A percentile compares a stretch with the other conserved stretches of the same genome.
phyloP scores from a whole-genome alignment of 2,113 vertebrate species.

The Ageneiosus marmoratus region DNA sequence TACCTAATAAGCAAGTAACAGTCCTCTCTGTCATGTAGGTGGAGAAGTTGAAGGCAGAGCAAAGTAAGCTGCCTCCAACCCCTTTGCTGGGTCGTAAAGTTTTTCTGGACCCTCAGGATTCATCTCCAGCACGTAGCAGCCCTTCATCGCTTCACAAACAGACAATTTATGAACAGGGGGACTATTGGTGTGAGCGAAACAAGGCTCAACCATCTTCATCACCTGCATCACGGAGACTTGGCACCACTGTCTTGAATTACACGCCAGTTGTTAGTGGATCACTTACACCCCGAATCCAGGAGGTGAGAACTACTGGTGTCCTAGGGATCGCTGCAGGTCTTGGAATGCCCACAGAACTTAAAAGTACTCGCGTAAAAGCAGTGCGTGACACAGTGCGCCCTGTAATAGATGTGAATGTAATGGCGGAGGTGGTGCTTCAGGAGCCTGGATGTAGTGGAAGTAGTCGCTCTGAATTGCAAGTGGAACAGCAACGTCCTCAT shows the following conservation, averaged over 20 bases:
- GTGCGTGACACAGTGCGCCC: constrained; percentile 72
- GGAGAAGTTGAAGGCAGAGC: constrained; percentile 87
- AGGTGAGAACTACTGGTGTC: constrained; percentile 54
- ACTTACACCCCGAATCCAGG: constrained; percentile 59
- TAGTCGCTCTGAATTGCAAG: constrained; percentile 70
- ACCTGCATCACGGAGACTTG: constrained; percentile 63
- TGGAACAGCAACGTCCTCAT: constrained; percentile 62
- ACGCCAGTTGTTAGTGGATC: constrained; percentile 72
- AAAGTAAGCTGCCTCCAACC: constrained; percentile 85
- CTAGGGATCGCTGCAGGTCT: constrained; percentile 66
- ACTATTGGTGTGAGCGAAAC: constrained; percentile 63
- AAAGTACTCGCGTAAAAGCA: constrained; percentile 72
- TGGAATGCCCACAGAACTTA: constrained; percentile 61
- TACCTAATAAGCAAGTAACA: not conserved
- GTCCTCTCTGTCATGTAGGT: constrained; percentile 70
- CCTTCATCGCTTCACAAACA: constrained; percentile 77
- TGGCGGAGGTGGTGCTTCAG: constrained; percentile 75
- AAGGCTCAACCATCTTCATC: constrained; percentile 67
- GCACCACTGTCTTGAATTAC: constrained; percentile 68
- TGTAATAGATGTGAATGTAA: constrained; percentile 66
- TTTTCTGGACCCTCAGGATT: constrained; percentile 82
- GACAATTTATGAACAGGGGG: constrained; percentile 76
- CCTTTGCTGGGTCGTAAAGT: constrained; percentile 88
- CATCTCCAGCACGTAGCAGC: constrained; percentile 61
- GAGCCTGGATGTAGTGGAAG: constrained; percentile 60